A percentile compares a stretch with the other conserved stretches of the same genome.
Evolutionary conservation across 2,888 invertebrate genomes (phyloP).

Genomic region (Tenodera sinensis): DNA sequence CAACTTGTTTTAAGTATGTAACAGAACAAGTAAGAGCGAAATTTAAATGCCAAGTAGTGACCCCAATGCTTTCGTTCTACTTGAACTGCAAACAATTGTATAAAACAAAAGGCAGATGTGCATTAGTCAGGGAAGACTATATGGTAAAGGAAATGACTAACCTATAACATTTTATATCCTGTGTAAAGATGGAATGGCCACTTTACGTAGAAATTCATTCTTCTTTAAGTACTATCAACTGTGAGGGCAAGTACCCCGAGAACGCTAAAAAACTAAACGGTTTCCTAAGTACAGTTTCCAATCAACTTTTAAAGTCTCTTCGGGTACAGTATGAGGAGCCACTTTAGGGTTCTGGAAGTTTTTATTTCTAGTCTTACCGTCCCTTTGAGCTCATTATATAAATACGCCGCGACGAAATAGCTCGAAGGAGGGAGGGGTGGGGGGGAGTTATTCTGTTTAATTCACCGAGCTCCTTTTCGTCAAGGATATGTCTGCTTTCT

Average conservation of each 20-base stretch:
- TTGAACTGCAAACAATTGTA: too few relatives aligned
- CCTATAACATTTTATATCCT: background rate
- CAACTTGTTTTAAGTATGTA: too few relatives aligned
- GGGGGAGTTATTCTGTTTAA: too few relatives aligned
- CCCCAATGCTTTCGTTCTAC: too few relatives aligned
- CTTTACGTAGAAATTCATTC: background rate
- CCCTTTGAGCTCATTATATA: background rate
- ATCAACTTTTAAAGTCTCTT: background rate
- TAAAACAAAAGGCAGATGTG: too few relatives aligned
- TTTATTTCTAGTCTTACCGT: background rate
- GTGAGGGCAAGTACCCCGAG: background rate
- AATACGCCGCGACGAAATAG: background rate
- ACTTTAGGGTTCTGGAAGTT: background rate
- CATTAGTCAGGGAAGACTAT: too few relatives aligned
- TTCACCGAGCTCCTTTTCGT: too few relatives aligned
- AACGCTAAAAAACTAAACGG: background rate
- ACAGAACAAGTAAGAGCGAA: too few relatives aligned
- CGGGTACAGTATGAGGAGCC: background rate
- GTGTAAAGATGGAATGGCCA: background rate
- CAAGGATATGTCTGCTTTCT: too few relatives aligned
- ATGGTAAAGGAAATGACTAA: background rate
- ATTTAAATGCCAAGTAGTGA: too few relatives aligned
- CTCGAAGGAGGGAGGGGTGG: too few relatives aligned
- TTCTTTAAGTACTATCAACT: background rate
- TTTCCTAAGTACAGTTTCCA: background rate